Evolutionary conservation across 2,113 vertebrate species (phyloP), one percentile per base, ranked within the genome.

Genomic region (Tetraodon nigroviridis): DNA sequence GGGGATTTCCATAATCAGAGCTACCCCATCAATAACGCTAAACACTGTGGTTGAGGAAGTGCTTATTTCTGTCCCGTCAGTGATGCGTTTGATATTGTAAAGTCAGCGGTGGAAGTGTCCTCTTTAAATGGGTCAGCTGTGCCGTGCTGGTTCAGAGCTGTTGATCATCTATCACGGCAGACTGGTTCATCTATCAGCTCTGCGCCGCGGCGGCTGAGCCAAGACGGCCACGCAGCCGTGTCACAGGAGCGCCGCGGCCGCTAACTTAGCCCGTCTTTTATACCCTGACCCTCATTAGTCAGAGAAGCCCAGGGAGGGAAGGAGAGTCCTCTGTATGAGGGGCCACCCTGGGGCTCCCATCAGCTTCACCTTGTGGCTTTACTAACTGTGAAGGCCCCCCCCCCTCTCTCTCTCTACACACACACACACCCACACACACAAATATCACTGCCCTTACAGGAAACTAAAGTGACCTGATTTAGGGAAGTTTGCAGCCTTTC

Each of bases 141-240:
- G 79, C 78, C n/a, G 64, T 64, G 66, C 71, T 32, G 24, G 66
- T 70, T 52, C 55, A 56, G 60, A 80, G 73, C 69, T 76, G 73
- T 69, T 73, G 71, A 73, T 37, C 81, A 88, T 88, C 83, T 76
- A 85, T 89, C 88, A 84, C 77, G 15, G 42, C 42, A 64, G 74
- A 69, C 69, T 80, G 75, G 32, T 86, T 75, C 78, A 87, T 89
- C 85, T 64, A 84, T 85, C 83, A 84, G 48, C 24, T 51, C 60
- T 41, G 44, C 46, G 14, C 61, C 17, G 10, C 53, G n/a, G 32
- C 64, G 7, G 44, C 42, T 29, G 5, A 27, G 24, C 60, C 69
- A 60, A 44, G 51, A 51, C 66, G 68, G 58, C 78, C 70, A 53
- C 67, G 67, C 37, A 52, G 56, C 52, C 65, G 5, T 77, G 79